Percentiles rank a stretch among this genome's conserved stretches.
phyloP scores from a whole-genome alignment of 2,797 vertebrate genomes.

The Megaceryle alcyon region DNA sequence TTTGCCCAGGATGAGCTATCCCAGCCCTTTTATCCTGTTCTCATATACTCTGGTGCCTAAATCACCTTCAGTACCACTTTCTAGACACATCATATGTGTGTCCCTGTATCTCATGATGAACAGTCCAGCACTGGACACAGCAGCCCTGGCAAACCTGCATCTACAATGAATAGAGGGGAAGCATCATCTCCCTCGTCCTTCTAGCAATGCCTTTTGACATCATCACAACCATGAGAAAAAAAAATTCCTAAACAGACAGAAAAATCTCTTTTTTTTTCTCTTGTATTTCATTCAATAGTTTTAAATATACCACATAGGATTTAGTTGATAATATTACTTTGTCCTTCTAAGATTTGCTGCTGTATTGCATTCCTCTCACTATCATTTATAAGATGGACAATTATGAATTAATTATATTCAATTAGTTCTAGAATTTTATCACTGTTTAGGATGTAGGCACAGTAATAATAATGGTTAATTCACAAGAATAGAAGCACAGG shows the following conservation, averaged over 20 bases:
- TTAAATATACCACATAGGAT: not conserved
- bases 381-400: not conserved
- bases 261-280: not conserved
- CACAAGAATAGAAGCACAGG: not conserved
- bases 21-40: not conserved
- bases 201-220: not conserved
- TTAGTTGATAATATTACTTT: not conserved
- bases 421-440: not conserved
- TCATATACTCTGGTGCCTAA: not conserved
- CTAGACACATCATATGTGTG: too few relatives aligned
- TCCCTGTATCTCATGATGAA: accelerated
- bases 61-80: not conserved
- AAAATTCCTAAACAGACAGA: not conserved
- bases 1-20: not conserved
- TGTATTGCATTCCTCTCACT: not conserved
- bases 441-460: not conserved
- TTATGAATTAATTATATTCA: not conserved
- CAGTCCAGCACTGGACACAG: not conserved
- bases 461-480: not conserved
- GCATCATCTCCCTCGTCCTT: not conserved
- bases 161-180: not conserved
- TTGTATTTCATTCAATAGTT: not conserved
- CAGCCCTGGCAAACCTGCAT: not conserved
- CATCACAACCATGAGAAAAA: not conserved
- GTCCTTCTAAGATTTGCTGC: not conserved